phyloP scores from a whole-genome alignment of 2,888 invertebrate species.

The Theretra japonica region DNA sequence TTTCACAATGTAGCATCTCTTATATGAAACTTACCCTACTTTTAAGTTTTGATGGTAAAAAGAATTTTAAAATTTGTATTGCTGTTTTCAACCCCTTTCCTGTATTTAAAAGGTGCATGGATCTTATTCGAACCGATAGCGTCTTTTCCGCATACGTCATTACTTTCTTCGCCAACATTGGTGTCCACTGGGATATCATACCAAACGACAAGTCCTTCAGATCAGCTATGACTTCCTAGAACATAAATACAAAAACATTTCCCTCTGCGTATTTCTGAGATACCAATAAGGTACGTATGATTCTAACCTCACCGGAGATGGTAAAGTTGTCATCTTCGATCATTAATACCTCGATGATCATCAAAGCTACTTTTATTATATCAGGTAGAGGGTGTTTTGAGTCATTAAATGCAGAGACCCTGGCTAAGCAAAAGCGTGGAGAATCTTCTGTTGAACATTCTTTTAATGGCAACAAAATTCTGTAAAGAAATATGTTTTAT shows the following conservation, averaged over 20 bases:
- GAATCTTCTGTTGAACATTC: conserved; percentile 36
- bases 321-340: conserved; percentile 80
- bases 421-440: conserved; percentile 33
- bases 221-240: conserved; percentile 38
- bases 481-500: conserved; percentile 32
- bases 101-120: conserved; percentile 37
- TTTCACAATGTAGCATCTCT: not conserved
- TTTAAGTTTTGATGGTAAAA: conserved; percentile 38
- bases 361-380: conserved; percentile 48
- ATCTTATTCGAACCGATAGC: conserved; percentile 39
- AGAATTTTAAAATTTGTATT: conserved; percentile 38
- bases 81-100: conserved; percentile 36
- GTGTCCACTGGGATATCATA: conserved; percentile 41
- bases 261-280: too few relatives aligned
- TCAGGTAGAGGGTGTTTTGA: conserved; percentile 31
- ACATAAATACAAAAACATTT: too few relatives aligned
- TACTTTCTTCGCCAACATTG: conserved; percentile 37
- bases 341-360: conserved; percentile 77
- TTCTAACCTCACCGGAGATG: conserved; percentile 58
- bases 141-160: conserved; percentile 35
- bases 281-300: not conserved
- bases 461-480: conserved; percentile 38
- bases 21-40: conserved; percentile 35
- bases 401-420: conserved; percentile 31
- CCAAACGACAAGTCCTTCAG: conserved; percentile 30